Conservation (phyloP, 1,140 invertebrate genomes). For the Adelges cooleyi region DNA sequence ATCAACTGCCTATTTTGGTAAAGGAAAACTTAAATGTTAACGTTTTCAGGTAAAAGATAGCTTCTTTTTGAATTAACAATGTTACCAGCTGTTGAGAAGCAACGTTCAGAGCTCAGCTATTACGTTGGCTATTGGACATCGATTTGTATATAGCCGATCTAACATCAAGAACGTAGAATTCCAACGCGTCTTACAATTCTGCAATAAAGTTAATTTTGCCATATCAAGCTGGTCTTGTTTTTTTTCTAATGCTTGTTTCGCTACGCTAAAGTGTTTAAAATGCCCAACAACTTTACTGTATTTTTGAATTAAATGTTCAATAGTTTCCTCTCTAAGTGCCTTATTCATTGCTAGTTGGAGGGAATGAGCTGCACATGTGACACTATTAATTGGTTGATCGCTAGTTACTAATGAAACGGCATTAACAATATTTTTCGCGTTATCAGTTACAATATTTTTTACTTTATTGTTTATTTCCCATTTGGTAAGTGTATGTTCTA, state of each 20-base stretch:
- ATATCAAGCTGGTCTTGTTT: background rate
- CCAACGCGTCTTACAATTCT: background rate
- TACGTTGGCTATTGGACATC: background rate
- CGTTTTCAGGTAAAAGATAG: too few relatives aligned
- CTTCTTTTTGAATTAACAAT: too few relatives aligned
- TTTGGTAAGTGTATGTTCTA: too few relatives aligned
- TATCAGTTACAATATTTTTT: background rate
- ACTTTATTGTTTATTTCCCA: background rate
- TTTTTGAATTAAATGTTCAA: background rate
- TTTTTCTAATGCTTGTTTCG: background rate
- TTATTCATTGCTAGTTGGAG: background rate
- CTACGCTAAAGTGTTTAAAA: background rate
- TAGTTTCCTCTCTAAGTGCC: background rate
- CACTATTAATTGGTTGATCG: too few relatives aligned
- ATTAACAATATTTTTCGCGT: background rate
- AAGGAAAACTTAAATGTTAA: too few relatives aligned
- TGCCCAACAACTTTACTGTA: background rate
- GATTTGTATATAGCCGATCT: background rate
- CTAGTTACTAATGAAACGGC: too few relatives aligned
- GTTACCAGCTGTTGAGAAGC: too few relatives aligned
- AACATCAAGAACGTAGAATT: background rate
- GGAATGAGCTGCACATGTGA: slow-evolving; percentile 1
- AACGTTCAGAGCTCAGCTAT: too few relatives aligned
- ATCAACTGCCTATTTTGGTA: too few relatives aligned
- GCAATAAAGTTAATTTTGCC: background rate